These are phyloP conservation scores for Idaea biselata DNA, from an alignment of 2,888 invertebrate genomes.

Conservation along the genomic window DNA sequence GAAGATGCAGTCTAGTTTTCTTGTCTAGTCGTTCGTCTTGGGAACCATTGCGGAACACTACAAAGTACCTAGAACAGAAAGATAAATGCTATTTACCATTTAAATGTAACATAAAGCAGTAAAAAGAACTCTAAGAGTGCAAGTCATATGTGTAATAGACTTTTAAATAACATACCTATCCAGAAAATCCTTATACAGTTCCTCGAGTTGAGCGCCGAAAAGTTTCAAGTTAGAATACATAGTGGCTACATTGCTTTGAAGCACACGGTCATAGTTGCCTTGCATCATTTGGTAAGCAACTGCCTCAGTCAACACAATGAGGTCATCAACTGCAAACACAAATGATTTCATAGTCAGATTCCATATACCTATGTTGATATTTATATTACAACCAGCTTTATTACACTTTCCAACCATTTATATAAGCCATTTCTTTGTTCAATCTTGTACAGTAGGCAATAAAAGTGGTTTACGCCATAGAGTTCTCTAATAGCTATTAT, in stretches of 20 bases:
- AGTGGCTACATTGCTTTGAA: conserved; percentile 87
- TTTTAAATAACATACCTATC: conserved; percentile 77
- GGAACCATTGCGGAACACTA: conserved; percentile 93
- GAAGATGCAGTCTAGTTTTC: conserved; percentile 91
- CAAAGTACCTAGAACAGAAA: conserved; percentile 87
- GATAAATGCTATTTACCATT: conserved; percentile 63
- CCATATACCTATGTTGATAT: too few relatives aligned
- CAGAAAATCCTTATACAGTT: conserved; percentile 90
- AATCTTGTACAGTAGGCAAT: too few relatives aligned
- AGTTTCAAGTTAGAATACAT: conserved; percentile 91
- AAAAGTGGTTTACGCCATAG: too few relatives aligned
- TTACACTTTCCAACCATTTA: neutral
- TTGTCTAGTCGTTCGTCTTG: conserved; percentile 93
- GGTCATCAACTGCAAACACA: conserved; percentile 85
- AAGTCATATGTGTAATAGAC: neutral
- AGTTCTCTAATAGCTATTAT: too few relatives aligned
- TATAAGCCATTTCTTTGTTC: neutral
- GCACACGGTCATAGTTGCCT: conserved; percentile 85
- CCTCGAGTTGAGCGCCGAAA: conserved; percentile 90
- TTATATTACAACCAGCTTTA: too few relatives aligned
- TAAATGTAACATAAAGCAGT: neutral
- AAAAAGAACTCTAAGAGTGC: conserved; percentile 1
- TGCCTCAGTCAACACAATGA: conserved; percentile 90
- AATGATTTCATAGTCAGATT: conserved; percentile 7
- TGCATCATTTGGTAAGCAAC: conserved; percentile 89